phyloP scores from a whole-genome alignment of 2,888 invertebrate genomes.

The Metacarcinus magister region DNA sequence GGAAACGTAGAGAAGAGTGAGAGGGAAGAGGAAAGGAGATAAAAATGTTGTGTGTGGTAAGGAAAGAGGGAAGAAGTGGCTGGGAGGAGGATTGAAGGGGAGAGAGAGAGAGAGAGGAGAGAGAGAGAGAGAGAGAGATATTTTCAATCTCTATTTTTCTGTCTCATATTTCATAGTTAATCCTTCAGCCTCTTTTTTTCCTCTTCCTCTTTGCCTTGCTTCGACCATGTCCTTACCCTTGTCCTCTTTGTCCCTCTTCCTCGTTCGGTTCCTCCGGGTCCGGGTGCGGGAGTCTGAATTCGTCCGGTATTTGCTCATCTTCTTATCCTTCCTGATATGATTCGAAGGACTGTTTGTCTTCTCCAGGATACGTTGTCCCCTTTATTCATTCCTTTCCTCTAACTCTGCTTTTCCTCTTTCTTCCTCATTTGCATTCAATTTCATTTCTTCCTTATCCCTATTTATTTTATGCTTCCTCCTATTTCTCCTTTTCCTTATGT shows the following conservation, averaged over 20 bases:
- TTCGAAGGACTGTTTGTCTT: constrained; percentile 33
- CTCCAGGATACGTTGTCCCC: neutral
- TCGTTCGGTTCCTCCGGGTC: neutral
- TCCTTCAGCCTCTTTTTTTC: neutral
- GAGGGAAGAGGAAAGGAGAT: neutral
- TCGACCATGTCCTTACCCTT: neutral
- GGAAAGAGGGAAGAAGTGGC: neutral
- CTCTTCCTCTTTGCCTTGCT: neutral
- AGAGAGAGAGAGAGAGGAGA: neutral
- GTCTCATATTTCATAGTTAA: neutral
- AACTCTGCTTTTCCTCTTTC: neutral
- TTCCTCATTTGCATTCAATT: neutral
- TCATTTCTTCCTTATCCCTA: too few species aligned
- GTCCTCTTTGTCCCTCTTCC: neutral
- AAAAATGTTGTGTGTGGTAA: neutral
- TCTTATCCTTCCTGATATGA: neutral
- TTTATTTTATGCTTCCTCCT: neutral
- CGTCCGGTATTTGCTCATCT: neutral
- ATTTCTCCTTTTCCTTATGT: neutral
- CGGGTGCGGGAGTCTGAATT: neutral
- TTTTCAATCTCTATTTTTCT: neutral
- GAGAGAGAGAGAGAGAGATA: neutral
- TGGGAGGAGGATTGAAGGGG: neutral
- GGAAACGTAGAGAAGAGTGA: too few species aligned
- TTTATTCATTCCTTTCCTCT: neutral